Percentiles rank a stretch among this genome's conserved stretches.
These are phyloP conservation scores for Ochotona princeps DNA, from an alignment of 2,113 vertebrate genomes.

Conservation along the genomic window DNA sequence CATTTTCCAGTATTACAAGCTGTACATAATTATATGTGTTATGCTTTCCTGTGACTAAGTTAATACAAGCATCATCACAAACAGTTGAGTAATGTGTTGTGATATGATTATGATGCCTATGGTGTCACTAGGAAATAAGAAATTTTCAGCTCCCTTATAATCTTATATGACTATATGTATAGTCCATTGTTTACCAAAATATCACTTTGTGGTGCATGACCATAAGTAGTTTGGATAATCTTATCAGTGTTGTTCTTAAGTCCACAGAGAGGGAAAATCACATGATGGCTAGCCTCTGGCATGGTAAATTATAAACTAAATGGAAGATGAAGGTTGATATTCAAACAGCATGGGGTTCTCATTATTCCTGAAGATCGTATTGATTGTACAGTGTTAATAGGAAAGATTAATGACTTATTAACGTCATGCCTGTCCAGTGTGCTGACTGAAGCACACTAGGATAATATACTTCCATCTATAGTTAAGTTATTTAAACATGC, in stretches of 20 bases:
- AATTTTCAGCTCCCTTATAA: no score
- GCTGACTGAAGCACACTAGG: slow-evolving; percentile 29
- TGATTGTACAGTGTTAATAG: slow-evolving; percentile 22
- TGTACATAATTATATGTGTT: no score
- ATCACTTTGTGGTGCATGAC: no score
- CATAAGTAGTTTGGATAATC: neutral
- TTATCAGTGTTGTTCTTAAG: neutral
- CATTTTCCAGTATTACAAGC: no score
- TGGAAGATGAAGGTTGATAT: slow-evolving; percentile 43
- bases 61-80: no score
- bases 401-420: slow-evolving; percentile 58
- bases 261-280: neutral
- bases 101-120: no score
- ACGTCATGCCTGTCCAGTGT: slow-evolving; percentile 1
- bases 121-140: no score
- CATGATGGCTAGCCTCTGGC: neutral
- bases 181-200: no score
- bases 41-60: no score
- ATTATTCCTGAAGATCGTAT: slow-evolving; percentile 39
- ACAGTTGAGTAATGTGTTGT: no score
- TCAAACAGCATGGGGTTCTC: slow-evolving; percentile 10
- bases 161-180: no score
- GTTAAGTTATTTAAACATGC: slow-evolving; percentile 56
- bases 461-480: slow-evolving; percentile 29
- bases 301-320: slow-evolving; percentile 39